Evolutionary conservation across 2,797 vertebrate genomes (phyloP), one percentile per base, ranked within the genome.

Genomic region (Gymnodraco acuticeps): DNA sequence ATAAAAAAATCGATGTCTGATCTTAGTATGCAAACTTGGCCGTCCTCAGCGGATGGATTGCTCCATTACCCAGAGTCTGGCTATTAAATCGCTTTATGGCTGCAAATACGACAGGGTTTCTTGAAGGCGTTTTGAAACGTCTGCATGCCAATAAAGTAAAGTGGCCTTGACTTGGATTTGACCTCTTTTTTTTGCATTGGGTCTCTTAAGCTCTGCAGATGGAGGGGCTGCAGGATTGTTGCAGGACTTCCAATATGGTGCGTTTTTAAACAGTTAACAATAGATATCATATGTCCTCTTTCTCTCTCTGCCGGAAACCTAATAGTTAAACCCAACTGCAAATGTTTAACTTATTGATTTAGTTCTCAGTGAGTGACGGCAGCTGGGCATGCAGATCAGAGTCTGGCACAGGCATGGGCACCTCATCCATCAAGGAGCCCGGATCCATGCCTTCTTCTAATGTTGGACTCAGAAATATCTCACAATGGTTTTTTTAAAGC

Each of bases 101-200:
- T 81, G 75, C 69, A 87, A 70, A 86, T 69, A 84, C 74, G 77
- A 75, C 75, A 62, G 47, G 62, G 67, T 84, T 78, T 85, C 78
- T 82, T 73, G 63, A 62, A 81, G 68, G 51, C 47, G 72, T 84
- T 88, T 78, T 38, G 55, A 86, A 80, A 82, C 23, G 73, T 80
- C 86, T 88, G 76, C 82, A 73, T 75, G 78, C 74, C 77, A 88
- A 73, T 81, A 90, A 88, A 87, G n/a, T 71, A 64, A 88, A 90
- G 83, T 86, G 77, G 85, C 80, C 85, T 88, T 87, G 88, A 91
- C 88, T 90, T 84, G 87, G 71, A 82, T 87, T 87, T 88, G 89
- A 90, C 88, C 90, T 87, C 79, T 54, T 81, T 87, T 89, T 54
- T 79, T 80, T 84, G 71, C 66, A 73, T 82, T 69, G 43, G 56